A percentile compares a stretch with the other conserved stretches of the same genome.
Conservation (phyloP, 2,113 vertebrate genomes). For the Channa maculata region DNA sequence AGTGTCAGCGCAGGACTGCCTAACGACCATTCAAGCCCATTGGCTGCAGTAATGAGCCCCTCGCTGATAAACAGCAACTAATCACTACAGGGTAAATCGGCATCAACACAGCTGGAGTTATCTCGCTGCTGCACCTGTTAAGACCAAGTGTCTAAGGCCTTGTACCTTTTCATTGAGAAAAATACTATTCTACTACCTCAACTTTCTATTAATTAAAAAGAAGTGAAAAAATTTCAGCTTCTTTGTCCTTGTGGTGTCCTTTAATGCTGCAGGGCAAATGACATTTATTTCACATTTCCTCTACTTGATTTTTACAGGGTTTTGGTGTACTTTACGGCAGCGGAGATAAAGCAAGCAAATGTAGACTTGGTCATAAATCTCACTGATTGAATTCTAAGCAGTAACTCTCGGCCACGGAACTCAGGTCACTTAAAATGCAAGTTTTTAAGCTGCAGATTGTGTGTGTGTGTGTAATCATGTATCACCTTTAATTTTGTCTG, state of each 20-base stretch:
- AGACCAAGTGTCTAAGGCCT: conserved; percentile 53
- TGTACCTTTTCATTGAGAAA: conserved; percentile 46
- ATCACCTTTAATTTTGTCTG: conserved; percentile 42
- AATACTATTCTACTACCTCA: neutral
- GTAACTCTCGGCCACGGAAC: neutral
- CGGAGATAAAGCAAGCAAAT: conserved; percentile 49
- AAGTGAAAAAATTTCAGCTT: neutral
- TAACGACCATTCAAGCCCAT: conserved; percentile 73
- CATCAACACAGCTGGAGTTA: conserved; percentile 61
- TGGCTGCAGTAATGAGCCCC: conserved; percentile 76
- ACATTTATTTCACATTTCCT: conserved; percentile 36
- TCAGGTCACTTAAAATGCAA: conserved; percentile 32
- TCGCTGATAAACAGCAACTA: conserved; percentile 77
- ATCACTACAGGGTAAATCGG: conserved; percentile 68
- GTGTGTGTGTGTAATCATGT: conserved; percentile 1
- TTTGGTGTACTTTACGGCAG: conserved; percentile 43
- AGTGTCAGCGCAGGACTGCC: conserved; percentile 62
- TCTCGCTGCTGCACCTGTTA: conserved; percentile 60
- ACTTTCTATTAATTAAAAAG: conserved; percentile 18
- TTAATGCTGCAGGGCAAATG: neutral
- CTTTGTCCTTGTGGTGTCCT: conserved; percentile 37
- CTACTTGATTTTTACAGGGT: conserved; percentile 35
- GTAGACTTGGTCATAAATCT: conserved; percentile 53
- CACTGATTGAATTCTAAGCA: conserved; percentile 52
- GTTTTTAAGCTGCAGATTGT: conserved; percentile 47